Conservation (phyloP, 2,797 vertebrate species). For the Acipenser oxyrinchus region DNA sequence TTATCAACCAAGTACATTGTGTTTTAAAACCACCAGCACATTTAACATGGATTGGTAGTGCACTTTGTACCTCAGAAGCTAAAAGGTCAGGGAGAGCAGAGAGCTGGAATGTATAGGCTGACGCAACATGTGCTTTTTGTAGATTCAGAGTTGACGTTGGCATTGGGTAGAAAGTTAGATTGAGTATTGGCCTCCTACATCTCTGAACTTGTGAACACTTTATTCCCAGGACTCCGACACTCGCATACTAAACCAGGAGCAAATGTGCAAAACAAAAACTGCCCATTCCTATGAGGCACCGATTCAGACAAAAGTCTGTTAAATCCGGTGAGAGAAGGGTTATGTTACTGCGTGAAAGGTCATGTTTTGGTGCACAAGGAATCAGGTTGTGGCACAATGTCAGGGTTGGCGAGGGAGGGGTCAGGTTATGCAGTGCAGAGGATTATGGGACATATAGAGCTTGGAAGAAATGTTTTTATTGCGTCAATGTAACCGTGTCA, state of each 20-base stretch:
- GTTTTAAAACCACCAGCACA: constrained; percentile 4
- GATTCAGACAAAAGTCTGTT: too few relatives aligned
- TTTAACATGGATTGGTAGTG: neutral
- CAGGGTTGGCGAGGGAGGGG: too few relatives aligned
- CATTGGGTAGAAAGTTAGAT: constrained; percentile 22
- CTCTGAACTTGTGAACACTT: constrained; percentile 11
- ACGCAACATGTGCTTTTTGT: constrained; percentile 28
- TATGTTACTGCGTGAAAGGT: too few relatives aligned
- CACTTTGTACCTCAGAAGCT: constrained; percentile 19
- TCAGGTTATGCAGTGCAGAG: too few relatives aligned
- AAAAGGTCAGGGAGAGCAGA: constrained; percentile 19
- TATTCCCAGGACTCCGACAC: neutral
- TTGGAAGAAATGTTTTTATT: too few relatives aligned
- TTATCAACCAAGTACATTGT: neutral
- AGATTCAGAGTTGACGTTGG: constrained; percentile 20
- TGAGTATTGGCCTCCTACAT: constrained; percentile 37
- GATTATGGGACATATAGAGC: too few relatives aligned
- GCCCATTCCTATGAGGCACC: too few relatives aligned
- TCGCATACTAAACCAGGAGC: neutral
- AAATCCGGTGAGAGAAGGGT: too few relatives aligned
- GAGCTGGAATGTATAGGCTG: constrained; percentile 28
- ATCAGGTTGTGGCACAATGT: too few relatives aligned
- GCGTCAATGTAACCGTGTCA: too few relatives aligned
- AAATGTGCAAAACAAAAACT: neutral
- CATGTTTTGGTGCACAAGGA: too few relatives aligned